Base-by-base conservation (phyloP, 2,113 vertebrate species). In the Puntigrus tetrazona region DNA sequence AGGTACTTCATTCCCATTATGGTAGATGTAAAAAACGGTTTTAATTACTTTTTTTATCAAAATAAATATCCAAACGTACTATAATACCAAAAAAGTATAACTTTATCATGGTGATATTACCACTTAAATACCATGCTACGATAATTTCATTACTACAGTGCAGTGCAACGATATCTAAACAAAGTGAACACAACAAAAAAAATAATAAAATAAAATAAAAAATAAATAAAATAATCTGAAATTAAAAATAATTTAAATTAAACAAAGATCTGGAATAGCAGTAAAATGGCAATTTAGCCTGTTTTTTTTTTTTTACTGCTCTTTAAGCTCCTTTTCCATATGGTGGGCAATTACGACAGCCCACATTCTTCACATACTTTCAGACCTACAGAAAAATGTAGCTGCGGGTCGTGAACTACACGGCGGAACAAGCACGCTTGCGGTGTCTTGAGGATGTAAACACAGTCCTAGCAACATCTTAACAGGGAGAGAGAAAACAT, bases 331-430 rank as follows among this genome's bases (percentile, higher is more conserved):
- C 7, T 84, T 93, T 88, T 90, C 89, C 91, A 92, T 91, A 93
- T 88, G 91, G 92, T 91, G 91, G 90, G 90, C 84, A 90, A 90
- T 87, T 89, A 88, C 86, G 84, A 90, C 82, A 88, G 89, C 87
- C 87, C 90, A 85, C 87, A 86, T 82, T 84, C 55, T 86, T 61
- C 27, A 43, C 76, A 90, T 88, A 85, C 72, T 89, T 88, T 83
- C 47, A 74, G 86, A 87, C 86, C 82, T 87, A 85, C 52, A 27
- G 69, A 70, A 86, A 85, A 86, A 84, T 87, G 87, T 86, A 87
- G 75, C 9, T 76, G 22, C 78, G 67, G 81, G 86, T 80, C 31
- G 81, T 77, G 78, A 80, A 76, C 55, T 86, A 52, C 55, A 78
- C 52, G 11, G n/a, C 16, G 85, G 31, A 67, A 87, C 61, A 8